Evolutionary conservation across 2,888 invertebrate species (phyloP).

Genomic region (Colostygia pectinataria): DNA sequence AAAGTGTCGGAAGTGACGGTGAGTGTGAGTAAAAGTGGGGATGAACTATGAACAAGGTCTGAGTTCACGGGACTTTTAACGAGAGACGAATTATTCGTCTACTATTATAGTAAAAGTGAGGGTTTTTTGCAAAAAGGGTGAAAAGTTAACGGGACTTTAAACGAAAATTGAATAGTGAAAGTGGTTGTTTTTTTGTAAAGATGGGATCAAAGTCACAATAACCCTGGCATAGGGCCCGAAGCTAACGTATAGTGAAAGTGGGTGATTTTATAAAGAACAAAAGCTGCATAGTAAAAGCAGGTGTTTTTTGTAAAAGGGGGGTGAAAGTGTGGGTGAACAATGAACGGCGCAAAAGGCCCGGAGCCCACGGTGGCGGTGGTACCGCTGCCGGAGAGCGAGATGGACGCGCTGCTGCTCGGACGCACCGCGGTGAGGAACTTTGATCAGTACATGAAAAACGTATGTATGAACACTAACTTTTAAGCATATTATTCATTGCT

Average conservation of each 20-base stretch:
- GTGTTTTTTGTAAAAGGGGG: background rate
- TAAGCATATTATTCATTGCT: too few relatives aligned
- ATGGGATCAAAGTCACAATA: too few relatives aligned
- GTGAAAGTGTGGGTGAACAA: background rate
- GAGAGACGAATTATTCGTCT: too few relatives aligned
- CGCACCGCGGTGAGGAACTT: slow-evolving; percentile 89
- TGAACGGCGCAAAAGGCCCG: slow-evolving; percentile 50
- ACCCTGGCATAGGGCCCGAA: too few relatives aligned
- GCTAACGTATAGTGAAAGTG: background rate
- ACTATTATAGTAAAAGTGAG: background rate
- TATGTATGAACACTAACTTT: slow-evolving; percentile 60
- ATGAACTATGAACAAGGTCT: too few relatives aligned
- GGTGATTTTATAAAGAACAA: background rate
- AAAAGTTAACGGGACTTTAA: too few relatives aligned
- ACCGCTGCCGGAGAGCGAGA: slow-evolving; percentile 88
- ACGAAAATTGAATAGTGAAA: too few relatives aligned
- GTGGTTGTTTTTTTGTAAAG: too few relatives aligned
- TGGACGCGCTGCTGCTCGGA: slow-evolving; percentile 90
- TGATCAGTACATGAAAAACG: slow-evolving; percentile 82
- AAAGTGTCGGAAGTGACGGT: too few relatives aligned
- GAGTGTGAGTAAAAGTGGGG: too few relatives aligned
- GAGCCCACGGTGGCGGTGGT: slow-evolving; percentile 84
- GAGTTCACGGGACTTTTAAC: too few relatives aligned
- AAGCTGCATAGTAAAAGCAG: background rate
- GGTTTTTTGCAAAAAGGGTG: too few relatives aligned